Evolutionary conservation across 2,113 vertebrate species (phyloP), one percentile per base, ranked within the genome.

Genomic region (Indicator indicator): DNA sequence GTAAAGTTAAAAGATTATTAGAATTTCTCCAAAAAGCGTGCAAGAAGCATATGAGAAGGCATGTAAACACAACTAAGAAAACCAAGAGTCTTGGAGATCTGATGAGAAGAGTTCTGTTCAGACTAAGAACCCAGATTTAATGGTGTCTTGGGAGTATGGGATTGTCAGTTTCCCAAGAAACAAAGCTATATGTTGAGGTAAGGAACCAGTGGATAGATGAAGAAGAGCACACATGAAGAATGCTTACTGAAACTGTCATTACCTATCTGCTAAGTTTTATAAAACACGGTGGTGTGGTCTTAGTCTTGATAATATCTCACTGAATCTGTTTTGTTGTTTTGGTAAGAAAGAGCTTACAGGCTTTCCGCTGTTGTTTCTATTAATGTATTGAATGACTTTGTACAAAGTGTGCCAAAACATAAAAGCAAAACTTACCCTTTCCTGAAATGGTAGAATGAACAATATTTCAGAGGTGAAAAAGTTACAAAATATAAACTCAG

Each of bases 371-470:
- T 71, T 77, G 13, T 82, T 88, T 86, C 73, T 78, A 19, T 86
- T 72, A 38, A 59, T 50, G 23, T 68, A 42, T 81, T 65, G 69
- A 55, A 95, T 62, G 60, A 90, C 23, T 44, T 10, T 40, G 40
- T 93, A 38, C 54, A 55, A 80, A 89, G 74, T 7, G 15, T 26
- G 32, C 76, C 60, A 83, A 83, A 84, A 88, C 36, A 50, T 65
- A 32, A 93, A 90, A 91, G 11, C 28, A 71, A 56, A 88, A 60
- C 16, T 60, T 88, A 93, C 60, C 77, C 54, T 86, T 90, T 91
- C 36, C 85, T 88, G 70, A 94, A 90, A 69, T 74, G 21, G 71
- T 93, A 72, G 85, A 89, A 78, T 36, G 56, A 91, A 73, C 26
- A 71, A 0, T 74, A 52, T 89, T 93, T 83, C 44, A 78, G 78